phyloP scores from a whole-genome alignment of 2,113 vertebrate genomes.

The Neopipo cinnamomea region DNA sequence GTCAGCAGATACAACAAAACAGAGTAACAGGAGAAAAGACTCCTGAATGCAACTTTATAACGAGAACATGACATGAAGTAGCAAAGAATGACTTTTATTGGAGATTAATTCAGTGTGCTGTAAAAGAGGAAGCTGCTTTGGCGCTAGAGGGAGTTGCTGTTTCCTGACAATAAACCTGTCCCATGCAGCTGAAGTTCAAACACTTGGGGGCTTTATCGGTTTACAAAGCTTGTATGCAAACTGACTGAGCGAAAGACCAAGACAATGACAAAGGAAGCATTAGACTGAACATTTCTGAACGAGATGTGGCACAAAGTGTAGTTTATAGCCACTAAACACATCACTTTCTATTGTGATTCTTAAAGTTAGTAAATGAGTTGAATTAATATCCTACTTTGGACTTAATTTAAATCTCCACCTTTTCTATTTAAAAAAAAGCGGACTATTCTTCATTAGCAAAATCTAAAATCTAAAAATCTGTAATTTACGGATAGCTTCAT shows the following conservation, averaged over 20 bases:
- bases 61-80: neutral
- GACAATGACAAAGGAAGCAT: neutral
- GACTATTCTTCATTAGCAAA: neutral
- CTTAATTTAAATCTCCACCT: neutral
- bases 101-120: neutral
- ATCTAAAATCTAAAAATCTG: neutral
- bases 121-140: neutral
- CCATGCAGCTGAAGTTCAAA: neutral
- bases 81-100: neutral
- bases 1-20: neutral
- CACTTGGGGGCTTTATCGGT: neutral
- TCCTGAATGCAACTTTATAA: neutral
- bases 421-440: neutral
- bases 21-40: neutral
- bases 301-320: neutral
- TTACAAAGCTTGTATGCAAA: neutral
- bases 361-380: neutral
- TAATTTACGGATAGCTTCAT: neutral
- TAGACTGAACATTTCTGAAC: neutral
- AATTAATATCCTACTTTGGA: neutral
- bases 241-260: neutral
- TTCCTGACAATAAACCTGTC: neutral
- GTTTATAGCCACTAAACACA: neutral
- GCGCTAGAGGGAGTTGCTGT: slow-evolving; percentile 2
- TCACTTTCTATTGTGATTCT: neutral